Evolutionary conservation across 1,140 invertebrate genomes (phyloP).

Genomic region (Colletes gigas): DNA sequence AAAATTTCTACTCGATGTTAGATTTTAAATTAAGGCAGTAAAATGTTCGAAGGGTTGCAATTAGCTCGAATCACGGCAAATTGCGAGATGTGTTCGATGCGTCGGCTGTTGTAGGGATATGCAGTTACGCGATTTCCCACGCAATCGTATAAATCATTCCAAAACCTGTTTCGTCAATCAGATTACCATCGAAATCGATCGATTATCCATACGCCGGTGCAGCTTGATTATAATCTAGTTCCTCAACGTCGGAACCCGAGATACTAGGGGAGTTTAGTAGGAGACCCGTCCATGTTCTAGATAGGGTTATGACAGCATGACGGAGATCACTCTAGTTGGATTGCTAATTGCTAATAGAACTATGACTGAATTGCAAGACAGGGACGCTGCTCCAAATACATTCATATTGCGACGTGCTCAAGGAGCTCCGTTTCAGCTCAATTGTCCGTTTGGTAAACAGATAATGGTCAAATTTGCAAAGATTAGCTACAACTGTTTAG

Average conservation of each 20-base stretch:
- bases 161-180: slow-evolving; percentile 30
- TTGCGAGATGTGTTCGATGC: neutral
- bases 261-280: slow-evolving; percentile 31
- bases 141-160: slow-evolving; percentile 25
- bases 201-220: slow-evolving; percentile 29
- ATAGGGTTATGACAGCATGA: slow-evolving; percentile 55
- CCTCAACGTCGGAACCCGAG: slow-evolving; percentile 14
- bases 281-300: slow-evolving; percentile 48
- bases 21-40: no score
- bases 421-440: neutral
- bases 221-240: slow-evolving; percentile 46
- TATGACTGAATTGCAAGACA: slow-evolving; percentile 43
- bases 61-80: neutral
- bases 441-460: neutral
- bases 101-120: neutral
- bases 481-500: neutral
- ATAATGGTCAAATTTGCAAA: no score
- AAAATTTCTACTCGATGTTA: no score
- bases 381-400: slow-evolving; percentile 3
- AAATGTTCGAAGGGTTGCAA: no score
- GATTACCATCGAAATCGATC: slow-evolving; percentile 40
- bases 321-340: slow-evolving; percentile 54
- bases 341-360: slow-evolving; percentile 62
- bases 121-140: neutral
- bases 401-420: neutral